Conservation (phyloP, 2,113 vertebrate genomes). For the Varanus salvator region DNA sequence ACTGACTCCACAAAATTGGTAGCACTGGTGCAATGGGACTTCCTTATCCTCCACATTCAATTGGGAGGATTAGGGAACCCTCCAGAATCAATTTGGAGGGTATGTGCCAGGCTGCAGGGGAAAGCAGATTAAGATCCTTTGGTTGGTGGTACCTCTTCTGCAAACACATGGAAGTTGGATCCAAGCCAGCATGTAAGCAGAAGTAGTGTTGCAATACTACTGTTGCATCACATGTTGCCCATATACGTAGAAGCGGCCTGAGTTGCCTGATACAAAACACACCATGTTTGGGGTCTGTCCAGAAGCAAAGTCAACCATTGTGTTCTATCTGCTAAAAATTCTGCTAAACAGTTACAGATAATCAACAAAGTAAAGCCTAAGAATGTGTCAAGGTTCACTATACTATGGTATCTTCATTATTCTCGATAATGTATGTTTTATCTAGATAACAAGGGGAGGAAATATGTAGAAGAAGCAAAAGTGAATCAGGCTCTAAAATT, state of each 20-base stretch:
- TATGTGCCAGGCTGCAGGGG: too few species aligned
- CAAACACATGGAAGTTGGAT: too few species aligned
- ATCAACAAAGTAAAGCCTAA: constrained; percentile 12
- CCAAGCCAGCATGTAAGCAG: background rate
- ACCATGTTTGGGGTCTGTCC: background rate
- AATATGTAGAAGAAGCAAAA: constrained; percentile 24
- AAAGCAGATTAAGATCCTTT: too few species aligned
- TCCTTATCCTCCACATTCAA: too few species aligned
- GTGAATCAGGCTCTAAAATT: constrained; percentile 13
- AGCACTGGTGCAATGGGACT: too few species aligned
- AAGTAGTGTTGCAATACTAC: too few species aligned
- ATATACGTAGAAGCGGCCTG: background rate
- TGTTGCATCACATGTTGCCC: background rate
- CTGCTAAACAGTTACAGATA: background rate
- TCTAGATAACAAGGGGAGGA: background rate
- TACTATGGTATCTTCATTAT: constrained; percentile 17
- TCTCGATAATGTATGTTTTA: background rate
- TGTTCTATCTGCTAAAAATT: background rate
- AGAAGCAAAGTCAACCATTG: background rate
- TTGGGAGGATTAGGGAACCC: too few species aligned
- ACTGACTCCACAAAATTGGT: too few species aligned
- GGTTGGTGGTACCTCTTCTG: too few species aligned
- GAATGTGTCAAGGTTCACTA: constrained; percentile 30
- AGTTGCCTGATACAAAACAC: background rate
- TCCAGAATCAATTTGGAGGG: too few species aligned